Evolutionary conservation across 1,140 invertebrate species (phyloP), one percentile per base, ranked within the genome.

Genomic region (Anoplolepis gracilipes): DNA sequence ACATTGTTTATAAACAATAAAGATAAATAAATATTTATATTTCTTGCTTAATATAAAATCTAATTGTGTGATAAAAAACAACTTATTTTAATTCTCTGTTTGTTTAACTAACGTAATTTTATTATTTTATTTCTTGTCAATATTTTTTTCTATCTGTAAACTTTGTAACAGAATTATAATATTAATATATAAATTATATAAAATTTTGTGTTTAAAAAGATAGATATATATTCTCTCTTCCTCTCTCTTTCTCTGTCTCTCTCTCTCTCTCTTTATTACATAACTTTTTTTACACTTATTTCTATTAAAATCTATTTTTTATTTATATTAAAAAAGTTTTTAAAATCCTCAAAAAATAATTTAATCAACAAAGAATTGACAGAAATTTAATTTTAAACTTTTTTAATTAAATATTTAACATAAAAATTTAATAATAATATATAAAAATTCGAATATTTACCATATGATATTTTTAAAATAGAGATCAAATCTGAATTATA

Each of bases 251-350:
- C n/a, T n/a, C n/a, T n/a, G n/a, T n/a, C n/a, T n/a, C n/a, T n/a
- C n/a, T n/a, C n/a, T n/a, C n/a, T n/a, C n/a, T n/a, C n/a, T n/a
- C n/a, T n/a, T n/a, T n/a, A n/a, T n/a, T 42, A 10, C 11, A 42
- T 65, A 30, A 70, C 33, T 53, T 62, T 6, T 62, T 8, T 57
- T 22, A 22, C 10, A 64, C n/a, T 33, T 49, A 72, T 72, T 72
- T 72, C 6, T 33, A 33, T 19, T 39, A 11, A 46, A 46, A 46
- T 0, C 42, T 46, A 13, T 13, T 13, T 46, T 4, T 49, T 6
- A 16, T 49, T 49, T 49, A 6, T 33, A 55, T 33, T 55, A 55
- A 22, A 49, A 49, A 33, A 4, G 0, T 69, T 49, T 72, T 72
- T 55, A 22, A 33, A 65, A 55, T 6, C 19, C 7, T 10, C 7